A percentile compares a stretch with the other conserved stretches of the same genome.
phyloP scores from a whole-genome alignment of 2,797 vertebrate genomes.

The Centropyge bicolor region DNA sequence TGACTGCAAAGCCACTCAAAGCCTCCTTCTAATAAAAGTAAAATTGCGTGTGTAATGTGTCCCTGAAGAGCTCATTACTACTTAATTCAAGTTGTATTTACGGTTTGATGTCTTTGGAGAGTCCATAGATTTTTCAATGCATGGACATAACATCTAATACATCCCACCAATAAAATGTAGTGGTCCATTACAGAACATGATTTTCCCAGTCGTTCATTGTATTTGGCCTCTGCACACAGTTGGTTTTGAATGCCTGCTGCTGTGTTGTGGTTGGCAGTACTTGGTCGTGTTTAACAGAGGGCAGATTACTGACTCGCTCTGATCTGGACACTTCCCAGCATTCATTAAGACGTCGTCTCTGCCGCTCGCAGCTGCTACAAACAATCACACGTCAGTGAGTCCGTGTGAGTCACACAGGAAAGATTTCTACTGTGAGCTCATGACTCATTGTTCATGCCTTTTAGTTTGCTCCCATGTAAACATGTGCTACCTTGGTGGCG shows the following conservation, averaged over 20 bases:
- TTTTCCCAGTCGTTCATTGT: conserved; percentile 8
- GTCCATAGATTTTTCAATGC: background rate
- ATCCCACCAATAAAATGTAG: conserved; percentile 7
- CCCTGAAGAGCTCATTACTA: background rate
- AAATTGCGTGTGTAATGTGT: background rate
- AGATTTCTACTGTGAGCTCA: conserved; percentile 44
- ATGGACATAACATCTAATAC: background rate
- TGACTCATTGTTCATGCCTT: conserved; percentile 49
- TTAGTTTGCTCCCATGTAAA: conserved; percentile 46
- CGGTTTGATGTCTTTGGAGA: background rate
- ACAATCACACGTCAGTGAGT: conserved; percentile 53
- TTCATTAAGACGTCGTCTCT: conserved; percentile 44
- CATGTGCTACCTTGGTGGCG: conserved; percentile 86
- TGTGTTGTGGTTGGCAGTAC: conserved; percentile 58
- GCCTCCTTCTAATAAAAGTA: background rate
- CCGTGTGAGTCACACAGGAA: conserved; percentile 56
- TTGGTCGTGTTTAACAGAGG: conserved; percentile 38
- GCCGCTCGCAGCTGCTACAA: conserved; percentile 60
- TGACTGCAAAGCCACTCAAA: background rate
- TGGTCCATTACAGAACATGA: background rate
- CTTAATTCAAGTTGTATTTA: background rate
- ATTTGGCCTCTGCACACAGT: conserved; percentile 35
- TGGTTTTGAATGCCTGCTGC: conserved; percentile 27
- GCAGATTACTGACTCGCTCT: conserved; percentile 54
- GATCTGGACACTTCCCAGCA: conserved; percentile 59